Evolutionary conservation across 1,140 invertebrate genomes (phyloP).

Genomic region (Drosophila sp.): DNA sequence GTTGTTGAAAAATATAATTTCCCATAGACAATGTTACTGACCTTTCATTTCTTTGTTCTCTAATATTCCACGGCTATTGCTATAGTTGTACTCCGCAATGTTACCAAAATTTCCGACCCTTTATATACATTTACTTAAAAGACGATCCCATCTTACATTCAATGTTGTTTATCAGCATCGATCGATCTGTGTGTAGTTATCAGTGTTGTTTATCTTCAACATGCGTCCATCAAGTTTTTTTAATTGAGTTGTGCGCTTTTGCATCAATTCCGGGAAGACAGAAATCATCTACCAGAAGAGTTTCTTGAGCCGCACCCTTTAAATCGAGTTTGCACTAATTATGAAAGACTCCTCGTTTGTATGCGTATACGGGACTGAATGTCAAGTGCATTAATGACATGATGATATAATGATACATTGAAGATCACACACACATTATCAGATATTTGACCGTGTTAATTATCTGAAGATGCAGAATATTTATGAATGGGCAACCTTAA

Average conservation of each 20-base stretch:
- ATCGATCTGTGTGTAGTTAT: conserved; percentile 25
- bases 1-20: not conserved
- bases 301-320: conserved; percentile 47
- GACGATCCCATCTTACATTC: conserved; percentile 10
- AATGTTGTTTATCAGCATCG: conserved; percentile 35
- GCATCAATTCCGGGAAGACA: conserved; percentile 62
- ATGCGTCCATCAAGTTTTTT: conserved; percentile 46
- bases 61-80: conserved; percentile 62
- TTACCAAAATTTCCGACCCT: conserved; percentile 56
- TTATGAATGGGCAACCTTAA: too few species aligned
- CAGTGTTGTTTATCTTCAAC: conserved; percentile 56
- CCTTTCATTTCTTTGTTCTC: conserved; percentile 65
- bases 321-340: conserved; percentile 12
- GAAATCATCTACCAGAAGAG: conserved; percentile 6
- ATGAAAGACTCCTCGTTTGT: conserved; percentile 47
- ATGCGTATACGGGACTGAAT: not conserved
- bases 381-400: conserved; percentile 19
- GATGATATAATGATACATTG: not conserved
- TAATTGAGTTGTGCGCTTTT: conserved; percentile 62
- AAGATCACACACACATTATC: not conserved
- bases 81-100: conserved; percentile 63
- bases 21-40: conserved; percentile 7
- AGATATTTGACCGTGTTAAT: too few species aligned
- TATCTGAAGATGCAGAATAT: too few species aligned
- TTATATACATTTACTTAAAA: conserved; percentile 57